Evolutionary conservation across 2,888 invertebrate genomes (phyloP).

Genomic region (Drosophila paucipuncta): DNA sequence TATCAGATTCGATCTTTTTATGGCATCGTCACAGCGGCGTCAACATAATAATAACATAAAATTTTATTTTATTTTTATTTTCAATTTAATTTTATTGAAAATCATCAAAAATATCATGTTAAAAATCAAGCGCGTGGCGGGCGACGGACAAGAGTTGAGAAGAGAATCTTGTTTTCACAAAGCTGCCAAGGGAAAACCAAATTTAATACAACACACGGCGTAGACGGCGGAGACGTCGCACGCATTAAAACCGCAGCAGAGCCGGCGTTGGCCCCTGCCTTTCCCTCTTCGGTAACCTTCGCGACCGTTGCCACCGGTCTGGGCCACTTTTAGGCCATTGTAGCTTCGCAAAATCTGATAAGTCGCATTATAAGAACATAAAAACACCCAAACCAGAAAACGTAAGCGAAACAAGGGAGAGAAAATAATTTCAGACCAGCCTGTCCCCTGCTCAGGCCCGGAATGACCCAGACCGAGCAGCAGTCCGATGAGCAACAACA

Average conservation of each 20-base stretch:
- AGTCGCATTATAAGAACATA: conserved; percentile 82
- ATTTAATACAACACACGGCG: conserved; percentile 64
- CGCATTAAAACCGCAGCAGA: conserved; percentile 72
- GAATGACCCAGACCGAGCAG: conserved; percentile 18
- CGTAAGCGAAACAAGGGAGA: conserved; percentile 69
- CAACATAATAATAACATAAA: conserved; percentile 79
- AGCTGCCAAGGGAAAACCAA: conserved; percentile 53
- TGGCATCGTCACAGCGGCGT: conserved; percentile 59
- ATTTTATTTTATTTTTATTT: conserved; percentile 82
- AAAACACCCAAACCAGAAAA: conserved; percentile 78
- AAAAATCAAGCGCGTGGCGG: conserved; percentile 68
- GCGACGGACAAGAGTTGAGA: conserved; percentile 33
- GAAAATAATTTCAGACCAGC: conserved; percentile 69
- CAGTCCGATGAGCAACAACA: conserved; percentile 55
- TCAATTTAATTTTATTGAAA: conserved; percentile 82
- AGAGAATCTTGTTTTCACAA: conserved; percentile 40
- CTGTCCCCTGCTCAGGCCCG: conserved; percentile 9
- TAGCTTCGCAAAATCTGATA: conserved; percentile 79
- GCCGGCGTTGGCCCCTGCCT: conserved; percentile 5
- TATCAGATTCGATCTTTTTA: conserved; percentile 47
- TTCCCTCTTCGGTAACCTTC: conserved; percentile 62
- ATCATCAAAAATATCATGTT: conserved; percentile 69
- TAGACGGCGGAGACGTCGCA: conserved; percentile 37
- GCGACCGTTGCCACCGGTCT: conserved; percentile 62
- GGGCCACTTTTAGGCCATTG: conserved; percentile 78